Base-by-base conservation (phyloP, 92 coral and sea anemone species). In the Meandrina meandrites region DNA sequence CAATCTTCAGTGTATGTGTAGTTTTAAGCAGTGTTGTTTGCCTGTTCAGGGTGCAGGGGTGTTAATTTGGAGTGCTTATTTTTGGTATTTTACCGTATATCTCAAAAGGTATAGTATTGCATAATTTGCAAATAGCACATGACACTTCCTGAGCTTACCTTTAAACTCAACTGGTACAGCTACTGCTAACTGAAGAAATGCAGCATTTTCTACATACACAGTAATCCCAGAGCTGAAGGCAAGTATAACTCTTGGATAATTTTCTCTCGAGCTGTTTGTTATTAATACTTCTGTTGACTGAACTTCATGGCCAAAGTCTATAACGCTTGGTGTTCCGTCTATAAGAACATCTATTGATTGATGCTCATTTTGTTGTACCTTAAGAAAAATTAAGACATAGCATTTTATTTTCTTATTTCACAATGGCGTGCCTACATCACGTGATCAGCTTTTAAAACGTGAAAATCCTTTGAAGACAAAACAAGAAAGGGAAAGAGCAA, bases 121-220 rank as follows among this genome's bases (percentile, higher is more conserved):
- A 40, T 40, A 40, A 40, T 40, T 40, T 40, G 45, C 45, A 40
- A 40, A 40, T 40, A 6, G 6, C 3, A 2, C 45, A 40, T 57
- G 64, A 3, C 64, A 37, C 17, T 17, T 5, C 5, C 24, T 35
- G 12, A 8, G 12, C 51, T 1, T 42, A 84, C 87, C 87, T 58
- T 75, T 84, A 21, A 84, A 84, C 57, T 54, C 42, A 4, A 76
- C 80, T 18, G 87, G 87, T 22, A 84, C 42, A 8, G 81, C 48
- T 18, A 84, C 40, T 9, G 87, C 87, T 53, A 84, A 28, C 75
- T 84, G 87, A 8, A 84, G 73, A 18, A 84, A 81, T 56, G 81
- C 87, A 9, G 87, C 87, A 54, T 40, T 75, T 42, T 84, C 87
- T 21, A 84, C 69, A 19, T 84, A 84, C 3, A 84, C 87, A 1